Percentiles rank a stretch among this genome's conserved stretches.
Evolutionary conservation across 2,113 vertebrate genomes (phyloP).

Genomic region (Enhydra lutris): DNA sequence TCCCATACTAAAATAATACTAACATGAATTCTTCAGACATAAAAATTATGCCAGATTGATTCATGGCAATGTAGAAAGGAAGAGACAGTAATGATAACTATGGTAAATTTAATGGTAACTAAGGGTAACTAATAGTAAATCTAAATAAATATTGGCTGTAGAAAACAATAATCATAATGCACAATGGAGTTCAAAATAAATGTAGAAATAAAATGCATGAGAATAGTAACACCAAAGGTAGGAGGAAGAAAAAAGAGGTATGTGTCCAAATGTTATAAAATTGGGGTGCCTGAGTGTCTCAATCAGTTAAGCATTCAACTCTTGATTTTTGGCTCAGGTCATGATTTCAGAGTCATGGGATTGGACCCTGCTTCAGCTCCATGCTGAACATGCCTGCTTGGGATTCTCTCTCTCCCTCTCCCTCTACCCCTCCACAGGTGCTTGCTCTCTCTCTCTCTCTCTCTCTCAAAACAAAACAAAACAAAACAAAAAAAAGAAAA

Average conservation of each 20-base stretch:
- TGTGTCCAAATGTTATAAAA: background rate
- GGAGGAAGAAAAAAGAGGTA: background rate
- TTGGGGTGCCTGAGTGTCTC: background rate
- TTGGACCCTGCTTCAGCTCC: background rate
- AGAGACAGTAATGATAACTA: background rate
- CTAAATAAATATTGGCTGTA: background rate
- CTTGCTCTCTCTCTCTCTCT: background rate
- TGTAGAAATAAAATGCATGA: background rate
- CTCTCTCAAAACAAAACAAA: too few relatives aligned
- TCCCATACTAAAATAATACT: background rate
- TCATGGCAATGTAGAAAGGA: background rate
- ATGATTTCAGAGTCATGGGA: background rate
- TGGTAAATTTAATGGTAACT: background rate
- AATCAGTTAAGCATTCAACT: background rate
- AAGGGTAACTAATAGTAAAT: background rate
- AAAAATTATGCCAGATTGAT: background rate
- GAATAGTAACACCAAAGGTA: background rate
- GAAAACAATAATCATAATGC: background rate
- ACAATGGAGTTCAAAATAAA: background rate
- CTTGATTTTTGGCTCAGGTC: background rate
- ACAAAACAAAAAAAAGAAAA: too few relatives aligned
- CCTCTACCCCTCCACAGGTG: background rate
- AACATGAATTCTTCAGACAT: background rate
- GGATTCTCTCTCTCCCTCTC: background rate
- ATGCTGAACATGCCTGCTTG: background rate